A percentile compares a stretch with the other conserved stretches of the same genome.
phyloP scores from a whole-genome alignment of 2,113 vertebrate genomes.

The Tragelaphus imberbis region DNA sequence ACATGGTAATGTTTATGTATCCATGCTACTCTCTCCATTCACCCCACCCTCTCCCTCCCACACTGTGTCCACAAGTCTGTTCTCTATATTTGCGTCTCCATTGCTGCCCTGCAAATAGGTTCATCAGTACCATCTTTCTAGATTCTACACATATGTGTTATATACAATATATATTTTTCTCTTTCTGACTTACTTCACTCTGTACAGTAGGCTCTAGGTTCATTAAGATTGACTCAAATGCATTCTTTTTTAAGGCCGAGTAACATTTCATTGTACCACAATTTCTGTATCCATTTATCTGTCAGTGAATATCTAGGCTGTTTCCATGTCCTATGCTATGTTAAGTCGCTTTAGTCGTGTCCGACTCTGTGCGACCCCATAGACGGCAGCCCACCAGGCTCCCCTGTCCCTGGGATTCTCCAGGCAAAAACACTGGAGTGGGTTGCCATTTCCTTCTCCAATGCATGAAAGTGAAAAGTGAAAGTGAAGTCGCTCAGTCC shows the following conservation, averaged over 20 bases:
- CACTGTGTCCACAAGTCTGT: not conserved
- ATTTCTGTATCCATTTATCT: not conserved
- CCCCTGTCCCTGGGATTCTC: too few species aligned
- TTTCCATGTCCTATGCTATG: not conserved
- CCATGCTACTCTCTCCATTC: not conserved
- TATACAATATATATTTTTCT: not conserved
- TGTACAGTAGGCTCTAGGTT: not conserved
- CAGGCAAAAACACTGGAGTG: too few species aligned
- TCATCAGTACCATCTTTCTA: not conserved
- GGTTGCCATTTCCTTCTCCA: too few species aligned
- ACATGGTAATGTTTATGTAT: not conserved
- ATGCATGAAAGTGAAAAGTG: too few species aligned
- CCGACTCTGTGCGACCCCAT: too few species aligned
- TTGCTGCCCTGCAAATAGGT: not conserved
- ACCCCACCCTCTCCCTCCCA: not conserved
- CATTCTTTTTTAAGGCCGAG: not conserved
- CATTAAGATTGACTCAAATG: not conserved
- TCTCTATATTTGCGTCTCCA: not conserved
- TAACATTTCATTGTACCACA: not conserved
- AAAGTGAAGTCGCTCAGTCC: too few species aligned
- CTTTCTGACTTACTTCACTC: not conserved
- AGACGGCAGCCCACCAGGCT: too few species aligned
- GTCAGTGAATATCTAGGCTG: not conserved
- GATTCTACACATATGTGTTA: not conserved
- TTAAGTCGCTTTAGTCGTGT: too few species aligned